phyloP scores from a whole-genome alignment of 2,888 invertebrate genomes.

The Brenthis ino region DNA sequence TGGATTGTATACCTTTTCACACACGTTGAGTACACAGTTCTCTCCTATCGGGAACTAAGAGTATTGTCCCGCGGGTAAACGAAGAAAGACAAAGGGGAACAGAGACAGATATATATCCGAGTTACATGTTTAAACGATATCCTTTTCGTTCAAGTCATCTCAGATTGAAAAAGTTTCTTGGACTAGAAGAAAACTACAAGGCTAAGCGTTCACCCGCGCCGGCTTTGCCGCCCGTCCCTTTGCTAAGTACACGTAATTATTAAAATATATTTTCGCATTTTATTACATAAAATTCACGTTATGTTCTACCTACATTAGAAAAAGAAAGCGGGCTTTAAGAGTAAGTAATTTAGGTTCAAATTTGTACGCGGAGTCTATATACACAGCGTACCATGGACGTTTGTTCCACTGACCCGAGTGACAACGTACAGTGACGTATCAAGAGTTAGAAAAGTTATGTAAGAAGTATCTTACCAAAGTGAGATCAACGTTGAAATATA shows the following conservation, averaged over 20 bases:
- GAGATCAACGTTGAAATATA: slow-evolving; percentile 57
- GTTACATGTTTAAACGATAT: slow-evolving; percentile 24
- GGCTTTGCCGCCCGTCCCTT: slow-evolving; percentile 78
- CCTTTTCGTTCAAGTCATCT: slow-evolving; percentile 18
- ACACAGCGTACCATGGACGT: slow-evolving; percentile 82
- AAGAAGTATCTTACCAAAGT: slow-evolving; percentile 51
- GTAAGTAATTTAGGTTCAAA: slow-evolving; percentile 76
- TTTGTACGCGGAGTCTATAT: slow-evolving; percentile 80
- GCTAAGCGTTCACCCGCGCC: slow-evolving; percentile 71
- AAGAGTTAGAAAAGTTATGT: slow-evolving; percentile 50
- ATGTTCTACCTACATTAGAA: slow-evolving; percentile 81
- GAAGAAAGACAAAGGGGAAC: slow-evolving; percentile 42
- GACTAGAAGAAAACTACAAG: slow-evolving; percentile 53
- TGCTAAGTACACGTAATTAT: slow-evolving; percentile 81
- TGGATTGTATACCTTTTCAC: slow-evolving; percentile 43
- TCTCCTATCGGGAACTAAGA: slow-evolving; percentile 62
- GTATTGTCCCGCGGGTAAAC: slow-evolving; percentile 78
- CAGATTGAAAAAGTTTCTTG: slow-evolving; percentile 38
- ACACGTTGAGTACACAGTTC: slow-evolving; percentile 72
- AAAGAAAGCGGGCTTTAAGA: slow-evolving; percentile 77
- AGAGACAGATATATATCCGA: slow-evolving; percentile 39
- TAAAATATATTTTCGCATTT: slow-evolving; percentile 82
- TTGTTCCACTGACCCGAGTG: slow-evolving; percentile 66
- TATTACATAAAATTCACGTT: slow-evolving; percentile 83
- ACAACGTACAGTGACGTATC: slow-evolving; percentile 51